Evolutionary conservation across 2,113 vertebrate species (phyloP), one percentile per base, ranked within the genome.

Genomic region (Calyptommatus sinebrachiatus): DNA sequence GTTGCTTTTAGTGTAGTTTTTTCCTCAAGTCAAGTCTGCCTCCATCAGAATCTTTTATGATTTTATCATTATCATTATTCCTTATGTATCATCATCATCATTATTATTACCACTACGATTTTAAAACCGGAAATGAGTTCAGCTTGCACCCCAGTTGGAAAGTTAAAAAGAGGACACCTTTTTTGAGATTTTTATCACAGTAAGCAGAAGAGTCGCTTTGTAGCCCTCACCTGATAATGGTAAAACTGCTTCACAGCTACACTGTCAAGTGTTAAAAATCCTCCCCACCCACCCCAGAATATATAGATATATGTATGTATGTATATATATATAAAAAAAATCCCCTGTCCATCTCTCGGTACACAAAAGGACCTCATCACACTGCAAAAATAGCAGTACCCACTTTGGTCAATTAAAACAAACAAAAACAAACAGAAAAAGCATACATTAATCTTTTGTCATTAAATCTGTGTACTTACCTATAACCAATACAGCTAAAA

Each of bases 401-500:
- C 97, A 97, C 97, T 99, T 99, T 98, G 98, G 97, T 99, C 97
- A 96, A 97, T 96, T 95, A 96, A 98, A 97, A 97, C 94, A 96
- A 97, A 94, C 91, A 87, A 65, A 65, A 66, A 79, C 77, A 53
- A 80, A 94, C 94, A 95, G 94, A 95, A 96, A 98, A 97, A 97
- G 96, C 94, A 94, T 95, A 95, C 93, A 90, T 94, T 93, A 90
- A 92, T 94, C 76, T 89, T 86, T 77, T 87, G 82, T 88, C 62
- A 76, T 93, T 89, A 91, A 93, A 97, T 97, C 96, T 98, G 96
- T 96, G 94, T 97, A 97, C 97, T 99, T 99, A 98, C 96, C 95
- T 98, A 97, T 97, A 98, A 96, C 96, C 96, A 96, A 97, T 97
- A 96, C 95, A 97, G 96, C 97, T 99, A 99, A 97, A 99, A 99